phyloP scores from a whole-genome alignment of 2,797 vertebrate genomes.

The Rachycentron canadum region DNA sequence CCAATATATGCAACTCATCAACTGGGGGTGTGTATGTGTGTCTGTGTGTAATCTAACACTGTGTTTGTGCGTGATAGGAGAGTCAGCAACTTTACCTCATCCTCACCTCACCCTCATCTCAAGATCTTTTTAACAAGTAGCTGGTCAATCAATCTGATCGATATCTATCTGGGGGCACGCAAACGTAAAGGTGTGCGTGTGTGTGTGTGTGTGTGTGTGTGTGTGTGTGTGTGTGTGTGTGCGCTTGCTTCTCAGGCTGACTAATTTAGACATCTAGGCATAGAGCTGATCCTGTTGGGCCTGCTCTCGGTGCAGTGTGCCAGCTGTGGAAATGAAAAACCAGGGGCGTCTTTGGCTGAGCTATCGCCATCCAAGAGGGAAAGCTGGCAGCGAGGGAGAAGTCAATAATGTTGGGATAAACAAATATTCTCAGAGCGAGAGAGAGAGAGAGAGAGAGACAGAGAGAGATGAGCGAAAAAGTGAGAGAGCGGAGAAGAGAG shows the following conservation, averaged over 20 bases:
- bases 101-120: constrained; percentile 67
- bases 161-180: constrained; percentile 76
- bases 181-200: constrained; percentile 28
- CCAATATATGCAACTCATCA: constrained; percentile 74
- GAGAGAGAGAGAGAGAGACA: not conserved
- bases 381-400: constrained; percentile 59
- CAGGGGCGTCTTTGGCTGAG: constrained; percentile 52
- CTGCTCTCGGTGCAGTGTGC: constrained; percentile 32
- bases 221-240: constrained; percentile 33
- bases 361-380: constrained; percentile 47
- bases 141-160: constrained; percentile 82
- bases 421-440: constrained; percentile 64
- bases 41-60: constrained; percentile 32
- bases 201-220: constrained; percentile 24
- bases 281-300: constrained; percentile 51
- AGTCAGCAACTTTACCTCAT: constrained; percentile 82
- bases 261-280: constrained; percentile 65
- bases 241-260: too few relatives aligned
- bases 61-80: constrained; percentile 40
- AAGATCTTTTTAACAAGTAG: constrained; percentile 81
- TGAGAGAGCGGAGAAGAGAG: constrained; percentile 18
- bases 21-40: constrained; percentile 25
- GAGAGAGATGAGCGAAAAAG: not conserved
- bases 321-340: constrained; percentile 73
- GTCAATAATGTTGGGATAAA: constrained; percentile 76